Evolutionary conservation across 2,113 vertebrate species (phyloP), one percentile per base, ranked within the genome.

Genomic region (Alligator sinensis): DNA sequence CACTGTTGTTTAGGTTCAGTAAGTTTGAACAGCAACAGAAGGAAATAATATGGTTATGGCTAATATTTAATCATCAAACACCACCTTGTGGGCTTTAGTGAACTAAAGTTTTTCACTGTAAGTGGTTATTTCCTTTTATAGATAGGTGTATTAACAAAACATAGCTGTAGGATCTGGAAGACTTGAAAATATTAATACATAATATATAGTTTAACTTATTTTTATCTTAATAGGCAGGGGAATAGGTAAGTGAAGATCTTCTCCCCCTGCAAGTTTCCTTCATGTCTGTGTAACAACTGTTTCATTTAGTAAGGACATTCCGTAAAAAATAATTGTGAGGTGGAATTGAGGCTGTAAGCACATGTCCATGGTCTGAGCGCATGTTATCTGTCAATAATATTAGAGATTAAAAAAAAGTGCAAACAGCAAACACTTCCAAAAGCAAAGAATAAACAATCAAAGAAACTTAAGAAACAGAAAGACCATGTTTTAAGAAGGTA

Each of bases 11-110:
- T 68, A 77, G 61, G 1, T 82, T 82, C 75, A 76, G 27, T n/a
- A 47, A 94, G 3, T 83, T 9, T 88, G 70, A 89, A 87, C 12
- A 12, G 38, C 38, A 89, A 76, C 74, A 86, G 9, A 19, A 74
- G 16, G 25, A 83, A 89, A 78, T 24, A 3, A 0, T 14, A 80
- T n/a, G 21, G 30, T 38, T 55, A 57, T 28, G 28, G 68, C 13
- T 38, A 86, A 76, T 82, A 90, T 77, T 79, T 90, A 92, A 87
- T 21, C 79, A 82, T 57, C 63, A 88, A 90, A 91, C 92, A 91
- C 91, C 94, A 94, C 86, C 91, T 96, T 90, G 95, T 94, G 94
- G 96, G 61, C 60, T 87, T 28, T 2, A 62, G 54, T 25, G 94
- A 74, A 80, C 25, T 76, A 66, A 47, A 68, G 0, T 3, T 17